Percentiles rank a stretch among this genome's conserved stretches.
Conservation (phyloP, 2,888 invertebrate species). For the Xanthia icteritia region DNA sequence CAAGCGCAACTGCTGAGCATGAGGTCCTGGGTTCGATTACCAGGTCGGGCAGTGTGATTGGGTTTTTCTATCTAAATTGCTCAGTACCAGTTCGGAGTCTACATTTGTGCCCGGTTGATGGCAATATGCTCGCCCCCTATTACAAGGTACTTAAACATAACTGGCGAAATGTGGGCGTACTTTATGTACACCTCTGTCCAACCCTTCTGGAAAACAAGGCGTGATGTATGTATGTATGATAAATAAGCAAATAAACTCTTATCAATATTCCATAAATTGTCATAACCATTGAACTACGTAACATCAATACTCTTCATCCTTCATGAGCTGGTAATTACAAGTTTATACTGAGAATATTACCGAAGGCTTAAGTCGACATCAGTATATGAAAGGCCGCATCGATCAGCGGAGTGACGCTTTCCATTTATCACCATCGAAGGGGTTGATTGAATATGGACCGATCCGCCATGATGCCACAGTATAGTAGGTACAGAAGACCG, state of each 20-base stretch:
- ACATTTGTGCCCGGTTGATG: no score
- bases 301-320: constrained; percentile 23
- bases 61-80: no score
- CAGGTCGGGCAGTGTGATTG: no score
- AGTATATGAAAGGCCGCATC: constrained; percentile 74
- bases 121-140: no score
- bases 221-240: neutral
- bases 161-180: no score
- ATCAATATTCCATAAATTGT: constrained; percentile 3
- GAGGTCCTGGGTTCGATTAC: no score
- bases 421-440: constrained; percentile 86
- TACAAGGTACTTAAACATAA: no score
- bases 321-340: constrained; percentile 41
- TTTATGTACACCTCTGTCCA: no score
- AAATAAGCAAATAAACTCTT: neutral
- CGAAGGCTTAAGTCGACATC: constrained; percentile 63
- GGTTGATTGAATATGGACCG: constrained; percentile 84
- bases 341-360: constrained; percentile 52
- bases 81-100: no score
- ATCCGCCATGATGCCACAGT: constrained; percentile 72
- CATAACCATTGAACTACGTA: constrained; percentile 6
- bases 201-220: no score
- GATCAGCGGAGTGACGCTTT: constrained; percentile 79
- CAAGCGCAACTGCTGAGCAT: no score
- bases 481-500: constrained; percentile 15